These are phyloP conservation scores for Orthonevra nobilis DNA, from an alignment of 2,888 invertebrate species.

Conservation along the genomic window DNA sequence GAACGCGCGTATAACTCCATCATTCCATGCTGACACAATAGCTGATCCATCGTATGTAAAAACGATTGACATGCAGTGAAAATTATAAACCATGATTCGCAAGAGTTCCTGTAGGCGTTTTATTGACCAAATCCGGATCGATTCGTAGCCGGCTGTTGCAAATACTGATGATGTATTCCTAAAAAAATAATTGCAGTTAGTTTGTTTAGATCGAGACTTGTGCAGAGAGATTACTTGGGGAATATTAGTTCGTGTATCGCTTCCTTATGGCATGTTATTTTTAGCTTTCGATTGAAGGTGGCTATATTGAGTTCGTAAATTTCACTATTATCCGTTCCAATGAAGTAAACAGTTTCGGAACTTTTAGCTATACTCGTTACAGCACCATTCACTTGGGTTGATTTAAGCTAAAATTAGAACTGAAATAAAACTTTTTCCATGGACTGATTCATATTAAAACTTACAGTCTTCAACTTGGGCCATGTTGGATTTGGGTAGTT, in stretches of 20 bases:
- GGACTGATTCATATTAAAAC: background rate
- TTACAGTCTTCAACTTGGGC: conserved; percentile 82
- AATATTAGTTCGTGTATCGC: conserved; percentile 91
- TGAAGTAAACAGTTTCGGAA: conserved; percentile 83
- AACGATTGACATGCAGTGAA: conserved; percentile 88
- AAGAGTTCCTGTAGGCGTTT: conserved; percentile 88
- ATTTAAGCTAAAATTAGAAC: conserved; percentile 80
- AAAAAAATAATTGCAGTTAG: conserved; percentile 25
- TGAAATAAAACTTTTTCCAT: too few species aligned
- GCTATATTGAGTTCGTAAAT: conserved; percentile 88
- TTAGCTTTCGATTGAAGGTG: conserved; percentile 85
- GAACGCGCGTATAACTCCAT: conserved; percentile 90
- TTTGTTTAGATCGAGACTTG: too few species aligned
- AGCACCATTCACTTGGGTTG: conserved; percentile 83
- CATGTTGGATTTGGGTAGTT: conserved; percentile 81
- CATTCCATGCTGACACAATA: conserved; percentile 92
- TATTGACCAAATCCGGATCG: conserved; percentile 92
- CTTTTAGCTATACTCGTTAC: conserved; percentile 88
- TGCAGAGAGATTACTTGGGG: too few species aligned
- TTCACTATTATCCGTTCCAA: conserved; percentile 89
- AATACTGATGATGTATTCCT: conserved; percentile 91
- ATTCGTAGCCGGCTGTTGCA: conserved; percentile 91
- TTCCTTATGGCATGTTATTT: conserved; percentile 91
- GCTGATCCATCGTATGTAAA: conserved; percentile 90
- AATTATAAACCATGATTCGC: conserved; percentile 92